Percentiles rank a stretch among this genome's conserved stretches.
Conservation (phyloP, 2,888 invertebrate genomes). For the Piscicola geometra region DNA sequence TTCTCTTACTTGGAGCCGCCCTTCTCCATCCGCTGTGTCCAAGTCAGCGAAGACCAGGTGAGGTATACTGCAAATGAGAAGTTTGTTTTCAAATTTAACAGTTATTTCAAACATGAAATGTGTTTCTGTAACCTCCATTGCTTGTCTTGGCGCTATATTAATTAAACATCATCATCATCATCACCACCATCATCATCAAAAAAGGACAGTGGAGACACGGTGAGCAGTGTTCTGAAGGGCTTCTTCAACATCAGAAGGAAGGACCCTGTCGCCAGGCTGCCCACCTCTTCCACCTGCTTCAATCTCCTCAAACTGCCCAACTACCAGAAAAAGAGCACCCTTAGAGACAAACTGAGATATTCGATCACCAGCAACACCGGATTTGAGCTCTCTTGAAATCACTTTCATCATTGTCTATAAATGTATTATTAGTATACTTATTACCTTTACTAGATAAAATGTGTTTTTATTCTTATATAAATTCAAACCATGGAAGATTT, state of each 20-base stretch:
- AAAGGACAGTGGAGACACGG: constrained; percentile 62
- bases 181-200: too few relatives aligned
- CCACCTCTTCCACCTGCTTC: constrained; percentile 98
- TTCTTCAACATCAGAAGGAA: constrained; percentile 83
- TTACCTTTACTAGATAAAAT: too few relatives aligned
- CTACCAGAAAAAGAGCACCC: constrained; percentile 89
- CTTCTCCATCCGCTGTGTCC: constrained; percentile 96
- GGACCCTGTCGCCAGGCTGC: constrained; percentile 69
- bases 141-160: too few relatives aligned
- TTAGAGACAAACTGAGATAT: constrained; percentile 90
- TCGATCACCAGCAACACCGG: constrained; percentile 96
- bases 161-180: too few relatives aligned
- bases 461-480: too few relatives aligned
- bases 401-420: too few relatives aligned
- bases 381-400: constrained; percentile 84
- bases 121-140: too few relatives aligned
- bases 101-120: too few relatives aligned
- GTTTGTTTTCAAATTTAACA: too few relatives aligned
- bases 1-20: constrained; percentile 94
- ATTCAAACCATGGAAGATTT: too few relatives aligned
- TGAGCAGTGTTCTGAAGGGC: constrained; percentile 90
- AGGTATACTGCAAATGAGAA: too few relatives aligned
- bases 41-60: constrained; percentile 85
- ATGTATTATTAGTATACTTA: too few relatives aligned
- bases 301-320: constrained; percentile 92